These are phyloP conservation scores for Nothobranchius furzeri DNA, from an alignment of 2,113 vertebrate species.

Conservation along the genomic window DNA sequence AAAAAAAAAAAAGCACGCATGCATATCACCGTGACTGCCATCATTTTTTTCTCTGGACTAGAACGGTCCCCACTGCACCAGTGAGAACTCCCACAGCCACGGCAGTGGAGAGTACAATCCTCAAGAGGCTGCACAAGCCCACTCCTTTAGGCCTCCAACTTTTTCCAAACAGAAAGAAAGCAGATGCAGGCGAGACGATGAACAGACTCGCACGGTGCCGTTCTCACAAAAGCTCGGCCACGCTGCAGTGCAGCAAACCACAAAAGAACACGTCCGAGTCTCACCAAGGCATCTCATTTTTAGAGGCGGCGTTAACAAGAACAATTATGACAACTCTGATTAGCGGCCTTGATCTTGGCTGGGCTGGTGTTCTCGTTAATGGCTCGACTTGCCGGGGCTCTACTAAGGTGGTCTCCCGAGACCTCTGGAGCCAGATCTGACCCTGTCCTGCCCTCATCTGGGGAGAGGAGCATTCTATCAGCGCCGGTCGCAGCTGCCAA, in stretches of 20 bases:
- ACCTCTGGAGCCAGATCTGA: conserved; percentile 68
- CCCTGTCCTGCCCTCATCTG: conserved; percentile 71
- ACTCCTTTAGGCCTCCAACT: conserved; percentile 69
- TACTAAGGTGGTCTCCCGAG: conserved; percentile 70
- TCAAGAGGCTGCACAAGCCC: conserved; percentile 61
- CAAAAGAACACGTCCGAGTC: conserved; percentile 49
- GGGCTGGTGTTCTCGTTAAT: conserved; percentile 63
- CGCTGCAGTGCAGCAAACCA: conserved; percentile 63
- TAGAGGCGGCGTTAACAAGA: conserved; percentile 67
- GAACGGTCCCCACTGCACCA: conserved; percentile 66
- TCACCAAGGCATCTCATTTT: conserved; percentile 57
- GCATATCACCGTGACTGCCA: conserved; percentile 48
- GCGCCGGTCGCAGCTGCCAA: conserved; percentile 77
- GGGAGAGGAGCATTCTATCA: conserved; percentile 66
- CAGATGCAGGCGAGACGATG: conserved; percentile 69
- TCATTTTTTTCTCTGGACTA: conserved; percentile 34
- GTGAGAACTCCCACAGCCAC: conserved; percentile 74
- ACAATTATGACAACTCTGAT: conserved; percentile 71
- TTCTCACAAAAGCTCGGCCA: conserved; percentile 52
- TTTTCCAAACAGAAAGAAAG: conserved; percentile 69
- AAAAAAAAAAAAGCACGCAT: conserved; percentile 31
- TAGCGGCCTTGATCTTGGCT: conserved; percentile 66
- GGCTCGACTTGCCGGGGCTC: conserved; percentile 45
- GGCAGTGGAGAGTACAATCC: conserved; percentile 61
- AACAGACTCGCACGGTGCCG: conserved; percentile 53